Base-by-base conservation (phyloP, 2,113 vertebrate species). In the Choloepus hoffmanni region DNA sequence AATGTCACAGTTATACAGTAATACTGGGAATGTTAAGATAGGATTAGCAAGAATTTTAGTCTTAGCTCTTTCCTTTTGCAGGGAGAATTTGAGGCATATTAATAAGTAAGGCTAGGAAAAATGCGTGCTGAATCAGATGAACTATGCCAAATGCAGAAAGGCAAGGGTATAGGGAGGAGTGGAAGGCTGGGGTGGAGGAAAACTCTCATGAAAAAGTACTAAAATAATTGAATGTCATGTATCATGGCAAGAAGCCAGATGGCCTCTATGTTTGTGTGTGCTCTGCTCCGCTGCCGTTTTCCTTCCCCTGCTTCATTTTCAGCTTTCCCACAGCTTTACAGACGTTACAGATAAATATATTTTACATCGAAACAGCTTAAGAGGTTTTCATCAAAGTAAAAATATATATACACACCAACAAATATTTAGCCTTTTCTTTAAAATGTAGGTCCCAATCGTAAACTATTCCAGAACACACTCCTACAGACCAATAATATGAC, bases 201-300 rank as follows among this genome's bases (percentile, higher is more conserved):
- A 60, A 40, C 73, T 48, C 74, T 79, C 68, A 7, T 85, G 96
- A 97, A 96, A 98, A 72, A 96, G 15, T 36, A 94, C 58, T n/a
- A 50, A 95, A 97, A 96, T 97, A 97, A 97, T 97, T 97, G 96
- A 96, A 96, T 93, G 62, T 73, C 95, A 1, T 97, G 96, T 92
- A 50, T 24, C 77, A 92, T 98, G 98, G 95, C 98, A 98, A 93
- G 95, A 95, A 98, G 93, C 97, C 88, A 90, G 30, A 40, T 3
- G 55, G 82, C 72, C 95, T 91, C 11, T 45, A 0, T 79, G 82
- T 94, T 95, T 97, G 81, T 92, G 77, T 81, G 48, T 43, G 96
- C 85, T 16, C 21, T 40, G 96, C 85, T 16, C 21, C 2, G 11
- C 74, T 77, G 36, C 86, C 93, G 85, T 48, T 79, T 96, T 90